Base-by-base conservation (phyloP, 2,797 vertebrate genomes). In the Ambastaia sidthimunki region DNA sequence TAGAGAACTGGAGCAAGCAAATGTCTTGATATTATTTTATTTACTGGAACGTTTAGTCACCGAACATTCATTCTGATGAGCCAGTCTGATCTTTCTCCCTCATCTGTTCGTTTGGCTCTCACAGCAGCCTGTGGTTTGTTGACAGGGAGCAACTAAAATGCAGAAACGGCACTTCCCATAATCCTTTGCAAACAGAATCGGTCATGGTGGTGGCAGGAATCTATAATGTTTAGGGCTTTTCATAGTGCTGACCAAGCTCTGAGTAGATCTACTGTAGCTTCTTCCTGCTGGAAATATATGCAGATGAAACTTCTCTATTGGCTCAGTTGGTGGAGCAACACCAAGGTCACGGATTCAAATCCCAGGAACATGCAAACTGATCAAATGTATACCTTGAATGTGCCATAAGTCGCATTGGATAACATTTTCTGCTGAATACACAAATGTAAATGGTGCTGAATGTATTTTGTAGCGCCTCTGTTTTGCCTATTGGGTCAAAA, bases 61-160 rank as follows among this genome's bases (percentile, higher is more conserved):
- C 7, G 13, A 65, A 18, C 62, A 65, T 34, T 16, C 0, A 11
- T 37, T 37, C 10, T 10, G 2, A 65, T 18, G 7, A 37, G 31
- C 28, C 9, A 6, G 15, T 63, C 28, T 63, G 31, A 37, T 80
- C 59, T 21, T 41, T 78, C 68, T 54, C 41, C n/a, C n/a, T n/a
- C 57, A 55, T 79, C 55, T 71, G 70, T 80, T 80, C 73, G 62
- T 48, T 18, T 57, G n/a, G n/a, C n/a, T n/a, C n/a, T n/a, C n/a
- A n/a, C n/a, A n/a, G n/a, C n/a, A 67, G 70, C 50, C 71, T 73
- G 78, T 16, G 62, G 70, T 80, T 73, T 80, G 78, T 80, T 73
- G 78, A 80, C 62, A 72, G 60, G 70, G 67, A 23, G 3, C 48
- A 66, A 47, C 69, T 47, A 63, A 66, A 80, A 73, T 67, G 78